Percentiles rank a stretch among this genome's conserved stretches.
Evolutionary conservation across 2,113 vertebrate genomes (phyloP).

Genomic region (Pleuronectes platessa): DNA sequence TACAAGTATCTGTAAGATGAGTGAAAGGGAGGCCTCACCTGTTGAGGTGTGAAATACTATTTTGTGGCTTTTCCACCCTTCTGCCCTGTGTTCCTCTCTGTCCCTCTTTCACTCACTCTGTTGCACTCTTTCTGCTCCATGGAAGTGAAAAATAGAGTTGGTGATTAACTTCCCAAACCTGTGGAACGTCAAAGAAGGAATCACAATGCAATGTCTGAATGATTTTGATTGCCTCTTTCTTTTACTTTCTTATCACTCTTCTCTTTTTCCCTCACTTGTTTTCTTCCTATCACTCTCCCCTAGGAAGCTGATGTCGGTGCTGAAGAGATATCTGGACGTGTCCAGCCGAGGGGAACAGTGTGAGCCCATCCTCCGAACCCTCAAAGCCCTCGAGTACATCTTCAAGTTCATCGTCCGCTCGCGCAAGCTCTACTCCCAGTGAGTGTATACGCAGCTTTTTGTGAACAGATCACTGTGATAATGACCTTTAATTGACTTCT

Average conservation of each 20-base stretch:
- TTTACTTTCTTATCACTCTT: not conserved
- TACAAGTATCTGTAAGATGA: too few relatives aligned
- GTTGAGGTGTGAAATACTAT: too few relatives aligned
- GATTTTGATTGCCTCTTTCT: conserved; percentile 29
- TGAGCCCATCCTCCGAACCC: conserved; percentile 92
- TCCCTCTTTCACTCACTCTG: conserved; percentile 30
- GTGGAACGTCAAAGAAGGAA: not conserved
- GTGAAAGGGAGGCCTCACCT: too few relatives aligned
- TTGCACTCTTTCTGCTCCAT: conserved; percentile 52
- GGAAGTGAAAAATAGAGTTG: conserved; percentile 59
- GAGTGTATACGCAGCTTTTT: conserved; percentile 75
- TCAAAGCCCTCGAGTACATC: conserved; percentile 97
- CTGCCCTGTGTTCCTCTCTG: conserved; percentile 10
- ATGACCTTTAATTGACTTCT: conserved; percentile 15
- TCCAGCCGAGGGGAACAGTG: conserved; percentile 95
- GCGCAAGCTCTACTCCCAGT: conserved; percentile 96
- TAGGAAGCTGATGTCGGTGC: conserved; percentile 95
- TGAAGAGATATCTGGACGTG: conserved; percentile 94
- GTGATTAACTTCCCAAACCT: conserved; percentile 21
- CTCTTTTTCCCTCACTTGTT: not conserved
- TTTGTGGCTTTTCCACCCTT: not conserved
- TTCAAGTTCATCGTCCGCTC: conserved; percentile 99
- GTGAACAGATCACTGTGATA: conserved; percentile 6
- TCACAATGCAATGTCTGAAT: conserved; percentile 8
- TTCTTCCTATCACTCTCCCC: conserved; percentile 6